Evolutionary conservation across 2,113 vertebrate species (phyloP).

Genomic region (Engystomops pustulosus): DNA sequence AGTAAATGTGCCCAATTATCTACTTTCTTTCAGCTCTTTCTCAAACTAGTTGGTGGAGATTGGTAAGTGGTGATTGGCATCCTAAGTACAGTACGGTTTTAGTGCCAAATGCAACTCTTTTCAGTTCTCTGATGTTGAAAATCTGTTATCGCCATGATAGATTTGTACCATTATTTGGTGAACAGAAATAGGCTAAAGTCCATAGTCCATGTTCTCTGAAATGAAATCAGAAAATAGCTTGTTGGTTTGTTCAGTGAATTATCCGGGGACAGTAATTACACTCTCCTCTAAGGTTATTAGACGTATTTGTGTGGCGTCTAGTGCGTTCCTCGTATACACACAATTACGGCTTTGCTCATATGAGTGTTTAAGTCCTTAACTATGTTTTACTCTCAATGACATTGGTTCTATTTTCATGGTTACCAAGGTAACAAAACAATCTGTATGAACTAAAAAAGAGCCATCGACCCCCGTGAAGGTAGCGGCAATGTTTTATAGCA

Average conservation of each 20-base stretch:
- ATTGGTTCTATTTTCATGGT: slow-evolving; percentile 17
- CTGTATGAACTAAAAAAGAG: background rate
- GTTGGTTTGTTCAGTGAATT: background rate
- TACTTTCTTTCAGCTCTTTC: no score
- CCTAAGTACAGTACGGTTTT: no score
- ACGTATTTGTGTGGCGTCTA: background rate
- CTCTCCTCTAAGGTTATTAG: background rate
- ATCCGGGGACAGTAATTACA: background rate
- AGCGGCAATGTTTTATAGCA: background rate
- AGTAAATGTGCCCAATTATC: no score
- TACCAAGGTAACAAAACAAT: slow-evolving; percentile 2
- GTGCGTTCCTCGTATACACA: background rate
- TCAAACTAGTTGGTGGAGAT: no score
- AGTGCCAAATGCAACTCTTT: background rate
- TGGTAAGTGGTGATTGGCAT: no score
- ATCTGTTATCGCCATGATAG: background rate
- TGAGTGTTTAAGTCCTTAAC: background rate
- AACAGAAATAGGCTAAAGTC: background rate
- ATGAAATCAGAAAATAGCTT: background rate
- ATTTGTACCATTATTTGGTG: background rate
- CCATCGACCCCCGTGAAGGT: background rate
- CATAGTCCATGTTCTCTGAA: background rate
- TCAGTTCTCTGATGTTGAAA: background rate
- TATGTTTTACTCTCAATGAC: background rate
- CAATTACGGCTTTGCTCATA: background rate